Evolutionary conservation across 92 coral and sea anemone species (phyloP).

Genomic region (Epizoanthus rinbou): DNA sequence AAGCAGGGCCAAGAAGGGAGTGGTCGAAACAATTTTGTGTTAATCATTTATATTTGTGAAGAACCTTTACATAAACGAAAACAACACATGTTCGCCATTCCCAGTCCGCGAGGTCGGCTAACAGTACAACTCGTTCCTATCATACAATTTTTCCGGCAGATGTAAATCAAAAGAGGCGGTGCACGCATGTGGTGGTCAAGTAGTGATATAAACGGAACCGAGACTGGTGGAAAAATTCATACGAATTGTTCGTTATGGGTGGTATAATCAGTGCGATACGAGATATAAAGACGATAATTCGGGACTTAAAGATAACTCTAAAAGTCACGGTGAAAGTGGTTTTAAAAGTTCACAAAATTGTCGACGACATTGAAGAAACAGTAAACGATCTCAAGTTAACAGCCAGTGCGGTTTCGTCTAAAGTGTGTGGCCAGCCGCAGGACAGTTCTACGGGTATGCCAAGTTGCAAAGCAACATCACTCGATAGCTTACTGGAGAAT

Average conservation of each 20-base stretch:
- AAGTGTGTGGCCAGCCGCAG: slow-evolving; percentile 6
- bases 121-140: too few species aligned
- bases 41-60: too few species aligned
- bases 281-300: slow-evolving; percentile 40
- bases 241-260: slow-evolving; percentile 21
- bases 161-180: too few species aligned
- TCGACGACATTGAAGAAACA: slow-evolving; percentile 42
- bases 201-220: too few species aligned
- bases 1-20: too few species aligned
- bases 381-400: slow-evolving; percentile 42
- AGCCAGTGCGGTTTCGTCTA: background rate
- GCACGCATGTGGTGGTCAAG: too few species aligned
- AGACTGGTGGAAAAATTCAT: too few species aligned
- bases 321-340: slow-evolving; percentile 44
- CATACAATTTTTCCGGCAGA: too few species aligned
- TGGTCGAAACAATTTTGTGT: too few species aligned
- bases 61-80: too few species aligned
- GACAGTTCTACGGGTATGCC: background rate
- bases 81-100: too few species aligned
- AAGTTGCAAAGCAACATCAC: background rate
- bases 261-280: slow-evolving; percentile 34
- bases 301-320: slow-evolving; percentile 44
- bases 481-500: slow-evolving; percentile 30
- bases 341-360: slow-evolving; percentile 43
- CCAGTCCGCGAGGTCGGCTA: too few species aligned